phyloP scores from a whole-genome alignment of 2,888 invertebrate genomes.

The Acheta domesticus region DNA sequence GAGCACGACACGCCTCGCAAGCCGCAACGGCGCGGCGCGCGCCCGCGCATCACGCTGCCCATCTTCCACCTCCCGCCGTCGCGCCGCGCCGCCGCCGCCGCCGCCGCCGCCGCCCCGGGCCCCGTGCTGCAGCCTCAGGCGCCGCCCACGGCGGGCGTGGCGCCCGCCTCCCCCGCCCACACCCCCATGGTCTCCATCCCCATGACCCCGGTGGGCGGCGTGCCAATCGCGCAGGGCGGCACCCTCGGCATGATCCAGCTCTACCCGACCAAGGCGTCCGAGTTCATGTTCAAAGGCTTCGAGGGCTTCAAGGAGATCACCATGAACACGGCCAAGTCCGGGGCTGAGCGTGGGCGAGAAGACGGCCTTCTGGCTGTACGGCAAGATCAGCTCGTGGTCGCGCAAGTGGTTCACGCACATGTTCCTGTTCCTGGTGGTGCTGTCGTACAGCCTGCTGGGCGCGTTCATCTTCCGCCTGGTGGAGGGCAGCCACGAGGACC shows the following conservation, averaged over 20 bases:
- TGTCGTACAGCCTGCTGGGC: constrained; percentile 76
- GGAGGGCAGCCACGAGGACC: constrained; percentile 61
- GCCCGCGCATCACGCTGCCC: constrained; percentile 33
- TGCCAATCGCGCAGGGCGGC: constrained; percentile 35
- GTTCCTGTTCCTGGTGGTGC: constrained; percentile 73
- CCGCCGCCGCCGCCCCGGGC: background rate
- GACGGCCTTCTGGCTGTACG: constrained; percentile 71
- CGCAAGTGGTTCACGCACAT: constrained; percentile 86
- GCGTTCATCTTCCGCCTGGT: constrained; percentile 74
- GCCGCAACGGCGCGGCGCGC: constrained; percentile 23
- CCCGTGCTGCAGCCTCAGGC: constrained; percentile 41
- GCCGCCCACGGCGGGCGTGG: constrained; percentile 43
- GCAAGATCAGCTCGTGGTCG: constrained; percentile 62
- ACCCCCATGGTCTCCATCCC: constrained; percentile 46
- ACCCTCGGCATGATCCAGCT: constrained; percentile 42
- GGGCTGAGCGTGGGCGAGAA: constrained; percentile 82
- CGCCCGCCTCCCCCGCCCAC: constrained; percentile 45
- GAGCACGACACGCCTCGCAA: constrained; percentile 23
- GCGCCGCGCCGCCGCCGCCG: background rate
- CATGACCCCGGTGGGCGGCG: constrained; percentile 46
- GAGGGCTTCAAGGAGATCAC: constrained; percentile 73
- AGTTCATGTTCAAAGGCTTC: constrained; percentile 76
- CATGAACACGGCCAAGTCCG: constrained; percentile 66
- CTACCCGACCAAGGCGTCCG: constrained; percentile 67
- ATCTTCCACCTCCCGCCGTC: constrained; percentile 30